A percentile compares a stretch with the other conserved stretches of the same genome.
phyloP scores from a whole-genome alignment of 2,113 vertebrate species.

The Butorides virescens region DNA sequence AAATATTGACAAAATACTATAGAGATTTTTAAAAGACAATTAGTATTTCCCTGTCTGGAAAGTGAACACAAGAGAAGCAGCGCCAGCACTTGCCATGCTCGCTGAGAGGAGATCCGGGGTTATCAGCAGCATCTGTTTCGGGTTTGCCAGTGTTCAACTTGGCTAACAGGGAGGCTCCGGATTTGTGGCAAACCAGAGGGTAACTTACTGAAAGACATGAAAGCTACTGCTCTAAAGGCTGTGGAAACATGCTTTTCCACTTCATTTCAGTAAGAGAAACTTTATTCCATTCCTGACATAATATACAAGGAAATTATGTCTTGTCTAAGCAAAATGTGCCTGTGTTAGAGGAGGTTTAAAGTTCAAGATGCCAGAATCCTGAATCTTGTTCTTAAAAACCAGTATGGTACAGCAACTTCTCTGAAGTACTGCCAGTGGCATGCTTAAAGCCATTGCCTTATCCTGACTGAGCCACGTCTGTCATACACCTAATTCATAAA shows the following conservation, averaged over 20 bases:
- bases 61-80: neutral
- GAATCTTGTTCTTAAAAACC: neutral
- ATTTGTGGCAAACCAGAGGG: neutral
- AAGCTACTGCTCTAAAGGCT: neutral
- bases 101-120: neutral
- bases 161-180: neutral
- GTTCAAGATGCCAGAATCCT: neutral
- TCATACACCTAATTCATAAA: neutral
- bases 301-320: neutral
- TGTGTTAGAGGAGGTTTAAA: neutral
- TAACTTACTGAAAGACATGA: neutral
- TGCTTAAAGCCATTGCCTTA: neutral
- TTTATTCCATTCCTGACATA: neutral
- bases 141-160: neutral
- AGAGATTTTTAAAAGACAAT: slow-evolving; percentile 76
- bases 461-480: neutral
- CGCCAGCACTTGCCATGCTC: neutral
- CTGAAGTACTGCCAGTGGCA: neutral
- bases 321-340: neutral
- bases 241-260: neutral
- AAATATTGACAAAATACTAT: slow-evolving; percentile 83
- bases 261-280: neutral
- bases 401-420: neutral
- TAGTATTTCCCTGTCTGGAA: slow-evolving; percentile 65
- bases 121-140: neutral